Evolutionary conservation across 2,888 invertebrate species (phyloP).

Genomic region (Sacculina carcini): DNA sequence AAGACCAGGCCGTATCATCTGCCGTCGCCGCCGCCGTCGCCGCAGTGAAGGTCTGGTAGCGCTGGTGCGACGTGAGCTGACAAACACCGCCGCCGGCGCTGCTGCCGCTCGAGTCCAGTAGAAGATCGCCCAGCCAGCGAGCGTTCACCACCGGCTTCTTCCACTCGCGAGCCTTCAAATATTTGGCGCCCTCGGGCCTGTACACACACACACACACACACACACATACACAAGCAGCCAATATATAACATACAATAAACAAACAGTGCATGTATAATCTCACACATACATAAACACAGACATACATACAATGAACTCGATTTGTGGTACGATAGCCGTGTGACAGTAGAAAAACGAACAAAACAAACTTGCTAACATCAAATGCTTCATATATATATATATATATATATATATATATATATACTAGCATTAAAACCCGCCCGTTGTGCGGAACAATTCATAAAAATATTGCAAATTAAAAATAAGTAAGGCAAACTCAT

Average conservation of each 20-base stretch:
- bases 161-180: slow-evolving; percentile 71
- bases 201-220: slow-evolving; percentile 8
- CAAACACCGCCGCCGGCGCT: not conserved
- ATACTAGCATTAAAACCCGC: no score
- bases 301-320: not conserved
- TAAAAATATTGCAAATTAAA: no score
- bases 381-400: not conserved
- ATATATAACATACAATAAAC: not conserved
- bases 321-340: no score
- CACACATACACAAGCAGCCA: not conserved
- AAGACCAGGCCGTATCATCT: no score
- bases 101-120: slow-evolving; percentile 37
- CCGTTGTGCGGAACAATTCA: no score
- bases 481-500: no score
- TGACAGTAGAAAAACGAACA: no score
- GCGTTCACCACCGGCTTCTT: slow-evolving; percentile 70
- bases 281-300: not conserved
- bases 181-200: slow-evolving; percentile 65
- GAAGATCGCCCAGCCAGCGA: slow-evolving; percentile 72
- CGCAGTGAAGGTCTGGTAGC: slow-evolving; percentile 61
- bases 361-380: no score
- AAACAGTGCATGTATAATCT: not conserved
- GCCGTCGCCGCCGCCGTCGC: no score
- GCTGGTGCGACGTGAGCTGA: slow-evolving; percentile 25
- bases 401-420: slow-evolving; percentile 8